Percentiles rank a stretch among this genome's conserved stretches.
Evolutionary conservation across 1,140 invertebrate species (phyloP).

Genomic region (Trichoplusia ni): DNA sequence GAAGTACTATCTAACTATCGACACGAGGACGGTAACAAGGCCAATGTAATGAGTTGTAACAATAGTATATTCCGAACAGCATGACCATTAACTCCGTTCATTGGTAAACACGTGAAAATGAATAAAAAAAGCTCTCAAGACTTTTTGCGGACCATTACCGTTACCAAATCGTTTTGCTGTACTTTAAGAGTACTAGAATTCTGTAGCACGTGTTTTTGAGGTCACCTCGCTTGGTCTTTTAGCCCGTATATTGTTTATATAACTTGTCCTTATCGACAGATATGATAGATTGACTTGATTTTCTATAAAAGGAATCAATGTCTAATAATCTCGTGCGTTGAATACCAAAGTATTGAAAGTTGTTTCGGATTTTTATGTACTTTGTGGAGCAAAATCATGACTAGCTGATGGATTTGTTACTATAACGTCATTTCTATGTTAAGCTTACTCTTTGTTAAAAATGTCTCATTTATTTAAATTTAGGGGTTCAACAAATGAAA

Average conservation of each 20-base stretch:
- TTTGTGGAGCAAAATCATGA: neutral
- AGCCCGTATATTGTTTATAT: conserved; percentile 51
- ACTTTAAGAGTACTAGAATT: too few relatives aligned
- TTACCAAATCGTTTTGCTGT: too few relatives aligned
- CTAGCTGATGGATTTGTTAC: neutral
- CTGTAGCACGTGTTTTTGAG: neutral
- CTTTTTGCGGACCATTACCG: conserved; percentile 21
- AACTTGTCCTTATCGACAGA: too few relatives aligned
- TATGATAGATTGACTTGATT: neutral
- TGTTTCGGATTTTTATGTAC: neutral
- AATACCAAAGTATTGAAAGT: neutral
- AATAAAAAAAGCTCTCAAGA: too few relatives aligned
- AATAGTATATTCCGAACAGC: too few relatives aligned
- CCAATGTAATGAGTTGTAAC: too few relatives aligned
- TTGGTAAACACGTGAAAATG: too few relatives aligned
- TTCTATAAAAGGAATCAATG: conserved; percentile 14
- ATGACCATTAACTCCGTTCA: too few relatives aligned
- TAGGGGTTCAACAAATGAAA: too few relatives aligned
- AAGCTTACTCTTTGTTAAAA: neutral
- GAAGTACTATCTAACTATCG: too few relatives aligned
- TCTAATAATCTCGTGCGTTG: neutral
- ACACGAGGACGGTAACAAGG: too few relatives aligned
- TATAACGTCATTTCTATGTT: neutral
- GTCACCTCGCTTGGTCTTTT: conserved; percentile 17
- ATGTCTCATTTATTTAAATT: neutral